A percentile compares a stretch with the other conserved stretches of the same genome.
These are phyloP conservation scores for Acheta domesticus DNA, from an alignment of 2,888 invertebrate species.

Conservation along the genomic window DNA sequence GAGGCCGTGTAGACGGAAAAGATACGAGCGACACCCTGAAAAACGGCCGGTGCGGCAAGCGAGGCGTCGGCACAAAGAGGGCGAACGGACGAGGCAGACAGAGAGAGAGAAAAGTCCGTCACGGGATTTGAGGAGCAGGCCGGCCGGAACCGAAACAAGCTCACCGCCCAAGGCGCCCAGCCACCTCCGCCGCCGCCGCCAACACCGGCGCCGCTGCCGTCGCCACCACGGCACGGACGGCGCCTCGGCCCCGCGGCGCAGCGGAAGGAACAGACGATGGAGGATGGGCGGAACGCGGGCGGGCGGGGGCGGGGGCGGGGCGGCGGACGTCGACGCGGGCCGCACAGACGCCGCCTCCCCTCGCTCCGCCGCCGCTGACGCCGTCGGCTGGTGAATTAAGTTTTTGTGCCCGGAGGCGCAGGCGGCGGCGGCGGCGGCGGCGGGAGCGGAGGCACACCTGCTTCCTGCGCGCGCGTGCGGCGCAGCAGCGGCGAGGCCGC, in stretches of 20 bases:
- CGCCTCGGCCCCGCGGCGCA: too few relatives aligned
- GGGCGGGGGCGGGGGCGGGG: neutral
- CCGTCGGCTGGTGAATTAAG: neutral
- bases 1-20: neutral
- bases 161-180: neutral
- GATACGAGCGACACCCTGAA: neutral
- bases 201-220: too few relatives aligned
- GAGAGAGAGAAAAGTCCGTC: too few relatives aligned
- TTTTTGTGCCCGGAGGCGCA: neutral
- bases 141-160: slow-evolving; percentile 1
- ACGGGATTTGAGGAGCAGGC: neutral
- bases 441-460: slow-evolving; percentile 37
- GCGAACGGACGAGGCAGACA: too few relatives aligned
- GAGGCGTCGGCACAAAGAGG: neutral
- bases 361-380: neutral
- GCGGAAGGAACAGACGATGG: neutral
- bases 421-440: neutral
- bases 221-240: too few relatives aligned
- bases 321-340: neutral
- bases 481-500: slow-evolving; percentile 28
- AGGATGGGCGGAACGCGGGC: neutral
- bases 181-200: neutral
- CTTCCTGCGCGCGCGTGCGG: slow-evolving; percentile 40
- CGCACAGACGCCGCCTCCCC: neutral
- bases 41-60: neutral